Conservation (phyloP, 2,888 invertebrate species). For the Torymus aiolomorphi region DNA sequence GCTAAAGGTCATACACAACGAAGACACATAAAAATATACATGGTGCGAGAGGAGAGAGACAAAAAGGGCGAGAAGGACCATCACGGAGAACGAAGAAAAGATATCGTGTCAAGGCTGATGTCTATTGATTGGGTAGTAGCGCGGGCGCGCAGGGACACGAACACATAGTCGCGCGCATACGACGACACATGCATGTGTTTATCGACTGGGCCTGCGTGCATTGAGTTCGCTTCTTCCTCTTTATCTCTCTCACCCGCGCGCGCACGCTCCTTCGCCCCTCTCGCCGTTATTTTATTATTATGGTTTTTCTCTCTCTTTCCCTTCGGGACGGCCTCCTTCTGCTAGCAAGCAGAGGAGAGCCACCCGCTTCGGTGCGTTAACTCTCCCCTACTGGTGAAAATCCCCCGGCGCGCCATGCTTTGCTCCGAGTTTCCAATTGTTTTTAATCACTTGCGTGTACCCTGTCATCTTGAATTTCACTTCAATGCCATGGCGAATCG, state of each 20-base stretch:
- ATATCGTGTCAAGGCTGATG: conserved; percentile 72
- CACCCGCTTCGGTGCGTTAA: no score
- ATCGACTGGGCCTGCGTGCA: conserved; percentile 61
- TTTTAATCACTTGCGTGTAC: not conserved
- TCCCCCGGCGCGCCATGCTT: no score
- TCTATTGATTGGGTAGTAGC: conserved; percentile 68
- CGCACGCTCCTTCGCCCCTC: no score
- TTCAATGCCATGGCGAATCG: no score
- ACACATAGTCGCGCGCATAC: conserved; percentile 9
- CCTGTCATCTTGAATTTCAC: not conserved
- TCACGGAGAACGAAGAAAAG: conserved; percentile 4
- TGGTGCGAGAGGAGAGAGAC: not conserved
- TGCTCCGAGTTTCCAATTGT: not conserved
- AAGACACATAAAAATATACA: no score
- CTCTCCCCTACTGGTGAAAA: no score
- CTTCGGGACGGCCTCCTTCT: no score
- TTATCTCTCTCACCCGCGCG: conserved; percentile 32
- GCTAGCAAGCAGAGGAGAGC: no score
- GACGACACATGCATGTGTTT: conserved; percentile 62
- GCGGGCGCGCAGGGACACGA: conserved; percentile 35
- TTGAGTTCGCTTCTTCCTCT: conserved; percentile 49
- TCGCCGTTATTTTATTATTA: no score
- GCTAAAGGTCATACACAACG: no score
- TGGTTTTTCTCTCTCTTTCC: no score
- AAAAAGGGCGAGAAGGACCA: no score